These are phyloP conservation scores for Xestia xanthographa DNA, from an alignment of 2,888 invertebrate species.

Conservation along the genomic window DNA sequence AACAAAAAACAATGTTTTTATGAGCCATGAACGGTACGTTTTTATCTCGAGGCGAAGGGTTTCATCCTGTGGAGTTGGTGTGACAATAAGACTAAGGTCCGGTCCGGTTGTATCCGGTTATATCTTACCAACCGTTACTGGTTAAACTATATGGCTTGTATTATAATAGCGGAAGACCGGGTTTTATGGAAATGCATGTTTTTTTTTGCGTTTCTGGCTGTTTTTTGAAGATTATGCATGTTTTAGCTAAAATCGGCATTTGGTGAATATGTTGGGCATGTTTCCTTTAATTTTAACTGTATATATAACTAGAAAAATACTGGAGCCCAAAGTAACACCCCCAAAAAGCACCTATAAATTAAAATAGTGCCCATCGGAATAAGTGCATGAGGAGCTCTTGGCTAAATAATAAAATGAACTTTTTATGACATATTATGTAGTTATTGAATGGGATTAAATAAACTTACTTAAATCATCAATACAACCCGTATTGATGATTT, in stretches of 20 bases:
- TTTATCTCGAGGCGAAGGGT: constrained; percentile 36
- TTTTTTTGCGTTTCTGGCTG: neutral
- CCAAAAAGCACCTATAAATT: no score
- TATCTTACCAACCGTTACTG: constrained; percentile 24
- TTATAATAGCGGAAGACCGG: neutral
- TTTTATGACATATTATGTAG: no score
- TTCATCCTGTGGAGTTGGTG: constrained; percentile 27
- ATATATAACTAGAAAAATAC: neutral
- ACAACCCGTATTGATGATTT: no score
- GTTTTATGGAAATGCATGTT: neutral
- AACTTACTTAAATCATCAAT: no score
- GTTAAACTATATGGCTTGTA: neutral
- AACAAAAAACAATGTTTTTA: constrained; percentile 53
- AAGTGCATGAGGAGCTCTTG: no score
- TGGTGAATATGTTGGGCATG: neutral
- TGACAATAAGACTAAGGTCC: constrained; percentile 30
- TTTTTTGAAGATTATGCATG: neutral
- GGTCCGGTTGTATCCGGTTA: constrained; percentile 12
- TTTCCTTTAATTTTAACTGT: no score
- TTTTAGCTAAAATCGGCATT: no score
- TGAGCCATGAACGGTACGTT: constrained; percentile 48
- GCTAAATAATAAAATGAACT: no score
- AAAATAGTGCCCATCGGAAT: no score
- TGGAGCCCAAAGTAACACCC: neutral
- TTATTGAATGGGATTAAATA: no score